A percentile compares a stretch with the other conserved stretches of the same genome.
phyloP scores from a whole-genome alignment of 2,113 vertebrate genomes.

The Eonycteris spelaea region DNA sequence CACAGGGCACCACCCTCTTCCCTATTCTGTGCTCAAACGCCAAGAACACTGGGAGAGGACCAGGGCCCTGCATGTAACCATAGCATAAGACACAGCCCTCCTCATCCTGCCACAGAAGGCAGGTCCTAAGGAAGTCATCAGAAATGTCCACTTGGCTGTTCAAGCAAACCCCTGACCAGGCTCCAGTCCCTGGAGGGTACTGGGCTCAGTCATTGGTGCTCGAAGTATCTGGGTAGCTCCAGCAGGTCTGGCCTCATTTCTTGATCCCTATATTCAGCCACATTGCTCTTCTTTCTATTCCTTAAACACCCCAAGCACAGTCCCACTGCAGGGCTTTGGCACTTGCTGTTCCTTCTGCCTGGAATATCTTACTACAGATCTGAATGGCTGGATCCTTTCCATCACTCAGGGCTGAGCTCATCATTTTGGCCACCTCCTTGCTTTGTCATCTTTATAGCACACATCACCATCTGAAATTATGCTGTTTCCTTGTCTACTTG shows the following conservation, averaged over 20 bases:
- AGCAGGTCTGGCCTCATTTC: not conserved
- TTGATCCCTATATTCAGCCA: not conserved
- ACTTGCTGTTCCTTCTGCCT: not conserved
- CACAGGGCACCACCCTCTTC: no score
- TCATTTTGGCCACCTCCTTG: not conserved
- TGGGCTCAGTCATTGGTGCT: not conserved
- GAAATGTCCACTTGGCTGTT: no score
- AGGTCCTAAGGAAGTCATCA: not conserved
- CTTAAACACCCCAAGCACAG: not conserved
- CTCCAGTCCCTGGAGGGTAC: no score
- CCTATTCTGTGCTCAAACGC: not conserved
- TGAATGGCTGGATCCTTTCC: not conserved
- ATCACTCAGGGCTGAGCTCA: not conserved
- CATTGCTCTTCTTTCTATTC: not conserved
- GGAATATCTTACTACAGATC: not conserved
- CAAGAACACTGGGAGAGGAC: rapidly evolving
- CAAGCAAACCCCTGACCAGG: no score
- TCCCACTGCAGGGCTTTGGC: not conserved
- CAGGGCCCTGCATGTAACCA: no score
- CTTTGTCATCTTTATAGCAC: not conserved
- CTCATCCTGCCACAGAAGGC: not conserved
- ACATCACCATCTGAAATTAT: not conserved
- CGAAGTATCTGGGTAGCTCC: no score
- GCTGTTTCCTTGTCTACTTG: not conserved
- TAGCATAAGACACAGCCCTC: not conserved